These are phyloP conservation scores for Amyelois transitella DNA, from an alignment of 1,140 invertebrate genomes.

Conservation along the genomic window DNA sequence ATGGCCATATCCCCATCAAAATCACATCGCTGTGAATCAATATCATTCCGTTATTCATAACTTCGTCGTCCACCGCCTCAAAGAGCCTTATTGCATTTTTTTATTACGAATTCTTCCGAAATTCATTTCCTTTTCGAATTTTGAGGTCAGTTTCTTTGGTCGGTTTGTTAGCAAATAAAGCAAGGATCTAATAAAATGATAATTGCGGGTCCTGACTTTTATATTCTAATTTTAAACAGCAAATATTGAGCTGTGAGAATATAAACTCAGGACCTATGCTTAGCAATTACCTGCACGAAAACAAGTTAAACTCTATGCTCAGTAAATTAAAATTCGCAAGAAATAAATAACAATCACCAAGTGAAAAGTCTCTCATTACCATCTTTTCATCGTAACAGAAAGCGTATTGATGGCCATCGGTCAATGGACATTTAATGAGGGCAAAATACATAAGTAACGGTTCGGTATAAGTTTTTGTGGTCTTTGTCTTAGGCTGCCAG, in stretches of 20 bases:
- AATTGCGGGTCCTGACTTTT: too few species aligned
- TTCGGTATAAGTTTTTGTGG: not conserved
- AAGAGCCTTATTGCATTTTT: not conserved
- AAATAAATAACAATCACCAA: too few species aligned
- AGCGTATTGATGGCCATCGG: not conserved
- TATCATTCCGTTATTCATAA: conserved; percentile 1
- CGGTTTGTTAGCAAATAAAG: not conserved
- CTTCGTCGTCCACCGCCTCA: not conserved
- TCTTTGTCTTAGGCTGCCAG: not conserved
- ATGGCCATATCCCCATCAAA: not conserved
- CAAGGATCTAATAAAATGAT: not conserved
- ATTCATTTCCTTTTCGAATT: not conserved
- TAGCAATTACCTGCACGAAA: too few species aligned
- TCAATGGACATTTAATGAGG: not conserved
- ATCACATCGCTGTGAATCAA: conserved; percentile 1
- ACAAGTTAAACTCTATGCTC: too few species aligned
- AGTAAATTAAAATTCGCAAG: too few species aligned
- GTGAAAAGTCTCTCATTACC: not conserved
- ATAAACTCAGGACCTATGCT: too few species aligned
- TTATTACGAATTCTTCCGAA: not conserved
- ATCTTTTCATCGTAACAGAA: not conserved
- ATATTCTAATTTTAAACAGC: too few species aligned
- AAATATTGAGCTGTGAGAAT: not conserved
- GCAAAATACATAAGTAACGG: not conserved
- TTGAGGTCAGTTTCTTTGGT: not conserved